Base-by-base conservation (phyloP, 1,140 invertebrate genomes). In the Drosophila hydei region DNA sequence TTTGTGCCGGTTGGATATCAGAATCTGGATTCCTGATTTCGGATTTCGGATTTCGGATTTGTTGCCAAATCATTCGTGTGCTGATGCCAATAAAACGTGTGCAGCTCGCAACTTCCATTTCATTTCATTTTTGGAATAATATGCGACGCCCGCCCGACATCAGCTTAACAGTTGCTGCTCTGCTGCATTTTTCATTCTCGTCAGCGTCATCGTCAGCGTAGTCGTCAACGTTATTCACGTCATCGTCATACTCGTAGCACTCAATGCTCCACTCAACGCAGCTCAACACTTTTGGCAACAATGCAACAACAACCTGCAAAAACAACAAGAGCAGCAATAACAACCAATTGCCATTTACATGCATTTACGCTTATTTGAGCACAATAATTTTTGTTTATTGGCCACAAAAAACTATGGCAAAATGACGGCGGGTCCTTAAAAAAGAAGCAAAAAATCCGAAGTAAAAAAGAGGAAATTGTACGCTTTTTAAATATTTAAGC, bases 361-460 rank as follows among this genome's bases (percentile, higher is more conserved):
- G 74, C 65, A 80, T 81, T 85, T 77, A 85, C 81, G 81, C 81
- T 85, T 81, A 85, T 85, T 85, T 85, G 81, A 80, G 81, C 81
- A 87, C 76, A 85, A 85, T 85, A 77, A 85, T 85, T 85, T 87
- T 70, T 81, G 81, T 85, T 81, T 85, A 85, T 87, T 85, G 81
- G 62, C 77, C 77, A 78, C 77, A 85, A 85, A 85, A 85, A 87
- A 80, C 77, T 65, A 64, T 70, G 60, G 51, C 62, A 47, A 72
- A 63, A 72, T 18, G 61, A 30, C 33, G 61, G 52, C 51, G 58
- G 63, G 23, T 52, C 52, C 58, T 45, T 14, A 42, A 42, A 42
- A 40, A 14, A 4, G 36, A 6, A 12, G 1, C 60, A 45, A 38
- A 55, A 12, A 4, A 61, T 1, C 9, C 25, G 48, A 50, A 45